A percentile compares a stretch with the other conserved stretches of the same genome.
phyloP scores from a whole-genome alignment of 2,797 vertebrate genomes.

The Hoplostethus atlanticus region DNA sequence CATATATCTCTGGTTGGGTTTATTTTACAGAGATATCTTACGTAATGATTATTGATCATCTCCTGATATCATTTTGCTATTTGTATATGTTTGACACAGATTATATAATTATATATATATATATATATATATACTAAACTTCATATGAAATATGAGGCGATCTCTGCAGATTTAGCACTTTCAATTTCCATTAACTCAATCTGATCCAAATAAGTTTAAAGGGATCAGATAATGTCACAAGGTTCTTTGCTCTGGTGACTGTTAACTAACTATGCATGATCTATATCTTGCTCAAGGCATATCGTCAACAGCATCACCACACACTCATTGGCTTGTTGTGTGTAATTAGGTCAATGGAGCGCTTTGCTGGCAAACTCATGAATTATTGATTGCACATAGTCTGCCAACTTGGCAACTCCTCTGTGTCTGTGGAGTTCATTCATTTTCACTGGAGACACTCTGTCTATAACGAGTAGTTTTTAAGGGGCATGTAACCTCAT shows the following conservation, averaged over 20 bases:
- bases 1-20: neutral
- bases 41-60: neutral
- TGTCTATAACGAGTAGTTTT: slow-evolving; percentile 36
- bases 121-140: neutral
- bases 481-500: slow-evolving; percentile 6
- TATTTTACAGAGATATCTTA: neutral
- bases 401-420: slow-evolving; percentile 52
- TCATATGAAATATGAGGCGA: neutral
- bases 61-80: neutral
- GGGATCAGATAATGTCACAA: neutral
- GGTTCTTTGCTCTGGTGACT: neutral
- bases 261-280: neutral
- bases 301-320: slow-evolving; percentile 4
- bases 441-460: slow-evolving; percentile 32
- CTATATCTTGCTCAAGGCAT: neutral
- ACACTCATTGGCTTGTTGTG: slow-evolving; percentile 24
- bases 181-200: too few species aligned
- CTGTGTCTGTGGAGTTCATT: slow-evolving; percentile 41
- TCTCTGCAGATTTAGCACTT: neutral
- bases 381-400: slow-evolving; percentile 69
- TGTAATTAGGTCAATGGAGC: slow-evolving; percentile 72
- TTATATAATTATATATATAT: too few species aligned
- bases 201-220: too few species aligned
- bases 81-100: neutral
- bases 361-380: slow-evolving; percentile 63